Conservation (phyloP, 1,140 invertebrate species). For the Nymphalis io region DNA sequence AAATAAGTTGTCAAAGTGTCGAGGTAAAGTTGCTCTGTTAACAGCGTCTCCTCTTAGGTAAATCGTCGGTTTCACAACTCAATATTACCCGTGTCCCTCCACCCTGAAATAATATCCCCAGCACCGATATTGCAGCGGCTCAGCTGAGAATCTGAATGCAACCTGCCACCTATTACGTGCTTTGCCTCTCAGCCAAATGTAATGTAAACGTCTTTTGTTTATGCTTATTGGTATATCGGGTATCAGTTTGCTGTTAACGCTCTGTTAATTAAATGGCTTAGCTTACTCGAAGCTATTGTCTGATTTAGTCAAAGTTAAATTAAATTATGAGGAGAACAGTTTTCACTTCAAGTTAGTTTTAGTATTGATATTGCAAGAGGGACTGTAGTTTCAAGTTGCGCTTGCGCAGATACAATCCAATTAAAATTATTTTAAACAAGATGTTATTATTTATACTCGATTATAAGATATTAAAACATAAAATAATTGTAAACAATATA, state of each 20-base stretch:
- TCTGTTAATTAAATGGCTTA: slow-evolving; percentile 46
- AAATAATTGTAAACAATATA: slow-evolving; percentile 36
- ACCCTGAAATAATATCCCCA: slow-evolving; percentile 74
- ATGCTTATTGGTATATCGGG: slow-evolving; percentile 53
- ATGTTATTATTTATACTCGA: neutral
- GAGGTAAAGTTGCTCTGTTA: slow-evolving; percentile 72
- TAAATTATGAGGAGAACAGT: slow-evolving; percentile 15
- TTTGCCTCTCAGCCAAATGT: slow-evolving; percentile 58
- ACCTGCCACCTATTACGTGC: slow-evolving; percentile 55
- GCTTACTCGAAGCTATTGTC: slow-evolving; percentile 27
- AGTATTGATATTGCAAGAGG: slow-evolving; percentile 10
- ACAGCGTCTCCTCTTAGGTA: slow-evolving; percentile 73
- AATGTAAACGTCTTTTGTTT: slow-evolving; percentile 71
- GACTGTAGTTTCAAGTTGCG: slow-evolving; percentile 3
- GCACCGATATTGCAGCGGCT: slow-evolving; percentile 70
- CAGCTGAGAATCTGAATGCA: slow-evolving; percentile 62
- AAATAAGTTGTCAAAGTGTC: slow-evolving; percentile 81
- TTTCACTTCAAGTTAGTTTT: slow-evolving; percentile 16
- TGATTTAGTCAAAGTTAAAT: slow-evolving; percentile 33
- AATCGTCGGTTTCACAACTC: slow-evolving; percentile 77
- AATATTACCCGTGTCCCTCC: slow-evolving; percentile 67
- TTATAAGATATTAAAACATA: neutral
- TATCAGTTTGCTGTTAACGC: slow-evolving; percentile 45
- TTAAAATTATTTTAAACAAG: neutral
- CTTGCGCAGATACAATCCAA: slow-evolving; percentile 13